Percentiles rank a stretch among this genome's conserved stretches.
phyloP scores from a whole-genome alignment of 2,888 invertebrate genomes.

The Trisateles emortualis region DNA sequence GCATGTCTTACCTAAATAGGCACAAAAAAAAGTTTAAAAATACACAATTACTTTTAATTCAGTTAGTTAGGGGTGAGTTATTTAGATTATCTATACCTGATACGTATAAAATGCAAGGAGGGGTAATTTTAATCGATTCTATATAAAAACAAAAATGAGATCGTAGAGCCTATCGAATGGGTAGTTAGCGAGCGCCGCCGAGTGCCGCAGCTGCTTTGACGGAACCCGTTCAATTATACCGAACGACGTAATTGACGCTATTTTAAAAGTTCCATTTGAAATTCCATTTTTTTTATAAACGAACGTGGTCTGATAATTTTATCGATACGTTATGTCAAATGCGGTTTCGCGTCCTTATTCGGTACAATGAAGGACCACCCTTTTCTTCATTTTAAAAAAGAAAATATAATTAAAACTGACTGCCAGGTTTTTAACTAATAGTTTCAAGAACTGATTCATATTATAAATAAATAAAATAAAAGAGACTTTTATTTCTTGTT shows the following conservation, averaged over 20 bases:
- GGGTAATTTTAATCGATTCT: slow-evolving; percentile 28
- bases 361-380: slow-evolving; percentile 8
- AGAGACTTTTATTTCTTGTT: no score
- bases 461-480: no score
- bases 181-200: slow-evolving; percentile 22
- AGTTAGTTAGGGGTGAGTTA: no score
- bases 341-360: slow-evolving; percentile 15
- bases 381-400: no score
- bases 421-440: no score
- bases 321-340: slow-evolving; percentile 21
- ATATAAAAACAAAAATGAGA: slow-evolving; percentile 29
- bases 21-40: no score
- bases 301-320: slow-evolving; percentile 25
- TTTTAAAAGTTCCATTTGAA: slow-evolving; percentile 33
- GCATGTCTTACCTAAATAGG: no score
- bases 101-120: no score
- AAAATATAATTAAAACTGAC: no score
- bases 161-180: slow-evolving; percentile 17
- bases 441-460: no score
- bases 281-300: slow-evolving; percentile 24
- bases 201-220: slow-evolving; percentile 33
- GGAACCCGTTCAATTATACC: slow-evolving; percentile 39
- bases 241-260: slow-evolving; percentile 41
- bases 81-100: no score
- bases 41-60: no score